Evolutionary conservation across 2,113 vertebrate species (phyloP).

Genomic region (Enhydra lutris): DNA sequence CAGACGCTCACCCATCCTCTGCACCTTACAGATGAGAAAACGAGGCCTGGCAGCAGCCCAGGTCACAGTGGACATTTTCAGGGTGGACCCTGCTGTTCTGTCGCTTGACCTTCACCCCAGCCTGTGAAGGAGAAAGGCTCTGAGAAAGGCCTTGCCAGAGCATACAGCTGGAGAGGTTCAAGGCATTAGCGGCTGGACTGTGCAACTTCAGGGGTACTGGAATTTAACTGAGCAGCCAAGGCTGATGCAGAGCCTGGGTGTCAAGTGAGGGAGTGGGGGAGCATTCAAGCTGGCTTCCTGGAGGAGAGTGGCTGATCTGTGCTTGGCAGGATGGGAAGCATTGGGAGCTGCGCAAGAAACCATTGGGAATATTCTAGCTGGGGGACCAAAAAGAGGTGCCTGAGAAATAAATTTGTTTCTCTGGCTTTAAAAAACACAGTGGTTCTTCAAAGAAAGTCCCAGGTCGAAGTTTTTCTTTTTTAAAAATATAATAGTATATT

Average conservation of each 20-base stretch:
- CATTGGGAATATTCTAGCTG: rapidly evolving
- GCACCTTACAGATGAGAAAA: background rate
- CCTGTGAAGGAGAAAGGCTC: background rate
- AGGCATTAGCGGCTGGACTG: background rate
- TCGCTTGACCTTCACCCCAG: background rate
- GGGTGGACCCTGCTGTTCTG: background rate
- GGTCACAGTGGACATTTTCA: background rate
- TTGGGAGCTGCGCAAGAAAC: background rate
- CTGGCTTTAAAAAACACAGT: background rate
- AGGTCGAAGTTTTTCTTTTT: background rate
- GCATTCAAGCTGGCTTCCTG: background rate
- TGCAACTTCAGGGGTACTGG: background rate
- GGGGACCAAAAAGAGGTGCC: background rate
- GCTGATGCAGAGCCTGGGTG: rapidly evolving
- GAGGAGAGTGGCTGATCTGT: background rate
- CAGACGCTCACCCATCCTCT: no score
- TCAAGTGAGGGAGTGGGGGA: background rate
- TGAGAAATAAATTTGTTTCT: background rate
- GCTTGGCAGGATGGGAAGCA: background rate
- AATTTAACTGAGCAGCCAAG: background rate
- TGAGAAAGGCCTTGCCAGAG: background rate
- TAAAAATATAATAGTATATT: background rate
- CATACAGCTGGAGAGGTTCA: background rate
- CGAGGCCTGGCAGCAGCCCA: rapidly evolving
- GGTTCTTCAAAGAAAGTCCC: background rate